Evolutionary conservation across 2,888 invertebrate species (phyloP).

Genomic region (Athetis lepigone): DNA sequence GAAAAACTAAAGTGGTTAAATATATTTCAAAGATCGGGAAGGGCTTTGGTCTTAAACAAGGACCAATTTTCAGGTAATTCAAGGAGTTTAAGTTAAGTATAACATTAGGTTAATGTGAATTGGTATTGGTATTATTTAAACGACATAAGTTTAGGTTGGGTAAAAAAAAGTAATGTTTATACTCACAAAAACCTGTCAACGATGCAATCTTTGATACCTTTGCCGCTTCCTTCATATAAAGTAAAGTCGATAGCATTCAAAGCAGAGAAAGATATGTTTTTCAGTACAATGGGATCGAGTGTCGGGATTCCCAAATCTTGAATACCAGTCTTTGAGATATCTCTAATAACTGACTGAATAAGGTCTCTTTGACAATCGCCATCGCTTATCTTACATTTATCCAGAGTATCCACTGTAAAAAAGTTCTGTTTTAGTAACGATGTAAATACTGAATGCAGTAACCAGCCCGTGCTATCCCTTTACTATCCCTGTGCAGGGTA

Average conservation of each 20-base stretch:
- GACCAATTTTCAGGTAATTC: too few relatives aligned
- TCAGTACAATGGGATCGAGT: conserved; percentile 70
- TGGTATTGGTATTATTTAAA: too few relatives aligned
- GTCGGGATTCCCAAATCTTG: conserved; percentile 67
- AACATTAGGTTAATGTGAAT: too few relatives aligned
- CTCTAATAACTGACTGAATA: conserved; percentile 58
- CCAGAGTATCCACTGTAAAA: too few relatives aligned
- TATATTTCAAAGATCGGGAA: too few relatives aligned
- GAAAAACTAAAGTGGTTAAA: neutral
- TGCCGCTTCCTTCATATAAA: conserved; percentile 68
- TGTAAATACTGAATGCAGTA: too few relatives aligned
- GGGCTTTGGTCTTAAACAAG: too few relatives aligned
- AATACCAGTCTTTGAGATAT: conserved; percentile 65
- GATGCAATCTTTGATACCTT: conserved; percentile 69
- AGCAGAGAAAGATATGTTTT: conserved; percentile 59
- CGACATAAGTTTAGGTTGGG: too few relatives aligned
- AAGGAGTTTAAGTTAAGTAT: too few relatives aligned
- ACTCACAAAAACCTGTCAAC: conserved; percentile 59
- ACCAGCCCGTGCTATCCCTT: too few relatives aligned
- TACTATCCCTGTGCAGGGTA: too few relatives aligned
- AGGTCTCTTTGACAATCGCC: conserved; percentile 63
- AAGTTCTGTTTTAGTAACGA: too few relatives aligned
- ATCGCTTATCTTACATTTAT: conserved; percentile 69
- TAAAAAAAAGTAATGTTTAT: neutral
- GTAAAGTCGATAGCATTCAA: conserved; percentile 63